These are phyloP conservation scores for Triops longicaudatus DNA, from an alignment of 1,140 invertebrate genomes.

Conservation along the genomic window DNA sequence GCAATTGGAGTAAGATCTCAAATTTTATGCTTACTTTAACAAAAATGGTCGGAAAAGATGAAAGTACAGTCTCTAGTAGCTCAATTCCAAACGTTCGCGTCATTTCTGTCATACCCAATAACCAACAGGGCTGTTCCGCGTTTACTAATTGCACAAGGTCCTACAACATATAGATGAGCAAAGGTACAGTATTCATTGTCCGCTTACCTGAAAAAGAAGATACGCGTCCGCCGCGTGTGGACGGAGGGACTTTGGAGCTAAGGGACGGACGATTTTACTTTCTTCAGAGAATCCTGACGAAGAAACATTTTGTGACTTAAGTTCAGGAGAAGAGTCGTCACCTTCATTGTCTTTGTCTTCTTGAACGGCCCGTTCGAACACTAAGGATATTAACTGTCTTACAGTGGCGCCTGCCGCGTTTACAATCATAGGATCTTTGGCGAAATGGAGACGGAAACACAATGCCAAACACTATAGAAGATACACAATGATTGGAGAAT, in stretches of 20 bases:
- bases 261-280: constrained; percentile 63
- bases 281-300: constrained; percentile 61
- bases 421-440: constrained; percentile 85
- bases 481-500: constrained; percentile 21
- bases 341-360: constrained; percentile 43
- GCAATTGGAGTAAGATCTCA: not conserved
- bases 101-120: constrained; percentile 92
- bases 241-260: constrained; percentile 67
- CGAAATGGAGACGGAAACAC: constrained; percentile 89
- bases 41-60: constrained; percentile 84
- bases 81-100: constrained; percentile 94
- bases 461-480: constrained; percentile 76
- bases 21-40: constrained; percentile 58
- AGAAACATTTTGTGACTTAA: constrained; percentile 30
- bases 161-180: constrained; percentile 40
- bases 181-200: not conserved
- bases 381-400: constrained; percentile 86
- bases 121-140: constrained; percentile 89
- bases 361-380: constrained; percentile 87
- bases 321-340: constrained; percentile 51
- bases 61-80: constrained; percentile 84
- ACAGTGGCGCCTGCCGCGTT: constrained; percentile 96
- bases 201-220: constrained; percentile 79
- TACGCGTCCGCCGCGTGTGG: constrained; percentile 91
- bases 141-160: constrained; percentile 94